Percentiles rank a stretch among this genome's conserved stretches.
Evolutionary conservation across 2,113 vertebrate species (phyloP).

Genomic region (Progne subis): DNA sequence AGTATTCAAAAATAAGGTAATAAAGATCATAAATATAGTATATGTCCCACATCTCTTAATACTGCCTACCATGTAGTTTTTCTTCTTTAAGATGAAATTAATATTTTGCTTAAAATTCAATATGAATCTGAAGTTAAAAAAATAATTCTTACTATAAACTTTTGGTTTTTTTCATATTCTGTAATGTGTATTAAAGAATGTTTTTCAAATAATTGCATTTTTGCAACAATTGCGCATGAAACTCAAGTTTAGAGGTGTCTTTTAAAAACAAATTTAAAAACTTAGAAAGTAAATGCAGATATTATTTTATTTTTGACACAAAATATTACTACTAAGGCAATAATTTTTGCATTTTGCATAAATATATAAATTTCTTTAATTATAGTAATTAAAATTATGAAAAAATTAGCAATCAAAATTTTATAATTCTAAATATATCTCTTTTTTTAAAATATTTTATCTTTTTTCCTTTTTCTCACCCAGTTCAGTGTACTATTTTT

Average conservation of each 20-base stretch:
- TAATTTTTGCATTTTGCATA: neutral
- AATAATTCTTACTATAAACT: neutral
- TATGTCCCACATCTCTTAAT: neutral
- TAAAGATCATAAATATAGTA: neutral
- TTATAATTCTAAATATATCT: neutral
- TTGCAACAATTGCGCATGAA: neutral
- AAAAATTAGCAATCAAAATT: neutral
- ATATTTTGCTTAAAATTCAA: neutral
- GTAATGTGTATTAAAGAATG: neutral
- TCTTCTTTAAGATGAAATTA: neutral
- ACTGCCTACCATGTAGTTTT: neutral
- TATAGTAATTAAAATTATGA: neutral
- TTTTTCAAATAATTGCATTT: neutral
- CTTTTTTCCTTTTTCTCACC: accelerated
- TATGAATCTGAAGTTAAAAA: neutral
- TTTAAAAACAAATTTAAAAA: neutral
- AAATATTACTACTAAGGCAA: neutral
- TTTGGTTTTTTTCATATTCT: neutral
- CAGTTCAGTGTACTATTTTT: neutral
- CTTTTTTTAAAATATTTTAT: neutral
- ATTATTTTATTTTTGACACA: neutral
- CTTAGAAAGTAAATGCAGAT: accelerated
- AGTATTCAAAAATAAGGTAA: neutral
- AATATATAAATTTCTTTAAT: neutral
- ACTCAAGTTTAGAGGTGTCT: accelerated